These are phyloP conservation scores for Tolypeutes matacus DNA, from an alignment of 2,797 vertebrate genomes.

Conservation along the genomic window DNA sequence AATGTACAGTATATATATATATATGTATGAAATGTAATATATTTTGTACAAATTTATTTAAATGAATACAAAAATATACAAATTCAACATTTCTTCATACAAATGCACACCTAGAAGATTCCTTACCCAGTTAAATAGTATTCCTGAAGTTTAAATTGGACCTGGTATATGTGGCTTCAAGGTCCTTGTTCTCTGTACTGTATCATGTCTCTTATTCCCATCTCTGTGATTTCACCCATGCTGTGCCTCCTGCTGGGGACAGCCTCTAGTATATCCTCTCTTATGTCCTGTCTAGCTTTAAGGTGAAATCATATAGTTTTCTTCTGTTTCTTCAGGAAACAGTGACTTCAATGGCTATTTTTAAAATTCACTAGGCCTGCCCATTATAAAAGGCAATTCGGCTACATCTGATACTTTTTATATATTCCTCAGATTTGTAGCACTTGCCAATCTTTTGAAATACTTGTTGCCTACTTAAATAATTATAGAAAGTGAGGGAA, in stretches of 20 bases:
- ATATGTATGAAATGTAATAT: not conserved
- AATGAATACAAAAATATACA: not conserved
- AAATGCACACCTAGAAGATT: no score
- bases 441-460: not conserved
- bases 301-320: not conserved
- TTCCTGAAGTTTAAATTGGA: not conserved
- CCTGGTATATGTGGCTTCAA: no score
- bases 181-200: no score
- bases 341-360: not conserved
- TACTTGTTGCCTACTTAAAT: no score
- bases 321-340: not conserved
- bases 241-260: not conserved
- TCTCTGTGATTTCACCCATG: not conserved
- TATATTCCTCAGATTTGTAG: not conserved
- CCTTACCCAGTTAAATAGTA: not conserved
- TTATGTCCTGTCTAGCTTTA: not conserved
- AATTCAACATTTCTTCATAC: not conserved
- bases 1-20: not conserved
- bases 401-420: not conserved
- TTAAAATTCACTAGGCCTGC: not conserved
- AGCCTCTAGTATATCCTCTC: not conserved
- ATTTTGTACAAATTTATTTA: not conserved
- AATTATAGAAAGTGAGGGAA: not conserved
- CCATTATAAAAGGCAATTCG: not conserved
- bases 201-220: rapidly evolving